Base-by-base conservation (phyloP, 2,888 invertebrate species). In the Penaeus monodon region DNA sequence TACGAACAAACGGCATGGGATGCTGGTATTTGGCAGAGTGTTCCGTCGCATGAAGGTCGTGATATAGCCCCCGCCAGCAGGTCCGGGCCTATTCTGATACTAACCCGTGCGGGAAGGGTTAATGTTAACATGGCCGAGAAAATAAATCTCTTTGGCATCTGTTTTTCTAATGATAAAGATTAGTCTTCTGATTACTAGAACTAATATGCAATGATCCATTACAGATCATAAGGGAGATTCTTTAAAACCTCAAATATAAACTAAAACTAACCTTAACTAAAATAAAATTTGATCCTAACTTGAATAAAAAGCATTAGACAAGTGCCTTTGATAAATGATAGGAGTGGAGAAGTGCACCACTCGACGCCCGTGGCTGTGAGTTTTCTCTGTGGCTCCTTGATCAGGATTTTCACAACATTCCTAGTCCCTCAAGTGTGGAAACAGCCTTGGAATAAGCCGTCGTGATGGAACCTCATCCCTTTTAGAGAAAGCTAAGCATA, bases 341-440 rank as follows among this genome's bases (percentile, higher is more conserved):
- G 94, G 94, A 0, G 95, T 91, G 29, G 94, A 92, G 88, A 96
- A 93, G 0, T 92, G 89, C 0, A 94, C 92, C 0, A 95, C 92
- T 0, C 94, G 91, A 44, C 92, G 91, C 1, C 96, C 96, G 0
- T 96, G n/a, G 94, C 92, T 0, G 96, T 96, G 22, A 96, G 91
- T n/a, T 63, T n/a, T 93, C 91, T 96, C 95, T 0, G 93, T 88
- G 0, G 92, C 88, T 49, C 95, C 29, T 20, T 63, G 3, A 65
- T 29, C 29, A 81, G 79, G 7, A 49, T 27, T n/a, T 77, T 94
- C n/a, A n/a, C 6, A 96, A 90, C 0, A 94, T 94, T 1, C 94
- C 94, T 91, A 93, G 89, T 4, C 94, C 93, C 73, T 93, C 93
- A 38, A 96, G 93, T 90, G 95, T 94, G 0, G 93, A 91, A 2